These are phyloP conservation scores for Anthophora plumipes DNA, from an alignment of 2,888 invertebrate species.

Conservation along the genomic window DNA sequence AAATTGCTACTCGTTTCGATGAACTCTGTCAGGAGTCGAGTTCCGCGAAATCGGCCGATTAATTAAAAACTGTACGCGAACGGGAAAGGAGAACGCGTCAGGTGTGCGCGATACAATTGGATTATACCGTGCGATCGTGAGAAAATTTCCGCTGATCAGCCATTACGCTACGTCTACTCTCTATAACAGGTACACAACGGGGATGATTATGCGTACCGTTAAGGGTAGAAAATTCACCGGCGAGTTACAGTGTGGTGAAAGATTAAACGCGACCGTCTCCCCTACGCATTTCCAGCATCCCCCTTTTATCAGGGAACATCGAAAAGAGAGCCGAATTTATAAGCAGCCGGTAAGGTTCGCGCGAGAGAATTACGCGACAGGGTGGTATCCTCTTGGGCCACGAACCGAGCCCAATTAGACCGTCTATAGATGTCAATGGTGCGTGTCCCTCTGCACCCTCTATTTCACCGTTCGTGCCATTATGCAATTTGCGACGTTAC, in stretches of 20 bases:
- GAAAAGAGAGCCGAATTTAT: constrained; percentile 48
- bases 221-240: too few relatives aligned
- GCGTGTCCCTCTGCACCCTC: constrained; percentile 40
- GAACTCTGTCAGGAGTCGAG: constrained; percentile 11
- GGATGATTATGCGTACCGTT: too few relatives aligned
- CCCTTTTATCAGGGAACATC: constrained; percentile 34
- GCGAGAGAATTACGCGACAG: constrained; percentile 21
- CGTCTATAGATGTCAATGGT: constrained; percentile 58
- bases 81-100: too few relatives aligned
- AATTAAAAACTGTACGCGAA: constrained; percentile 35
- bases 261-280: too few relatives aligned
- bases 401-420: constrained; percentile 65
- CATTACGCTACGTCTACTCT: too few relatives aligned
- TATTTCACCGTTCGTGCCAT: constrained; percentile 23
- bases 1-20: constrained; percentile 48
- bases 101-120: too few relatives aligned
- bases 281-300: too few relatives aligned
- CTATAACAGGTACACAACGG: too few relatives aligned
- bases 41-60: constrained; percentile 24
- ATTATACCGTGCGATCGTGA: too few relatives aligned
- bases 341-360: constrained; percentile 33
- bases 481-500: constrained; percentile 49
- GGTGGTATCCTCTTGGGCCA: constrained; percentile 35
- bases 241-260: too few relatives aligned
- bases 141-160: too few relatives aligned